Conservation (phyloP, 2,888 invertebrate genomes). For the Syrista parreyssii region DNA sequence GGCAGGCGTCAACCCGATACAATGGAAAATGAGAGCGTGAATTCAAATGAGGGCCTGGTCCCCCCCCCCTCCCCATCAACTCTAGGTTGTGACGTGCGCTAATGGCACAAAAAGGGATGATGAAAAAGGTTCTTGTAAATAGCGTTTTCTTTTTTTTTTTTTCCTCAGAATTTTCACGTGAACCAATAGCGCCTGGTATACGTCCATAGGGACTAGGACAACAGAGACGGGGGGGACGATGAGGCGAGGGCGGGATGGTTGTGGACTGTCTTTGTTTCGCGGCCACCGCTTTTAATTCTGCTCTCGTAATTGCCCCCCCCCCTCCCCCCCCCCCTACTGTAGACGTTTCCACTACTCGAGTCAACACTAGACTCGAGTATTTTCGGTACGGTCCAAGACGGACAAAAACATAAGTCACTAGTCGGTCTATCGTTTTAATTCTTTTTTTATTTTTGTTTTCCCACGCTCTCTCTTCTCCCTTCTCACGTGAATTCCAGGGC, state of each 20-base stretch:
- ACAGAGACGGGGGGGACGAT: background rate
- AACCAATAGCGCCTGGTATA: background rate
- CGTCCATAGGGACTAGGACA: background rate
- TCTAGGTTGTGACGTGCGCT: background rate
- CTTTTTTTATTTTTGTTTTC: no score
- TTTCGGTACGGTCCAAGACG: background rate
- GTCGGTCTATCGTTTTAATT: background rate
- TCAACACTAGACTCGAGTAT: background rate
- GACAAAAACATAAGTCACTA: background rate
- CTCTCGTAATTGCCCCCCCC: background rate
- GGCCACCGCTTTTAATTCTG: background rate
- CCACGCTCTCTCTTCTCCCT: no score
- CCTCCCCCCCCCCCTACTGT: background rate
- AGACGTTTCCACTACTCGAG: background rate
- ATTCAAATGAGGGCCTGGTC: background rate
- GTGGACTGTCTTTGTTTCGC: background rate
- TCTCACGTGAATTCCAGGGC: background rate
- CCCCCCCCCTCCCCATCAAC: background rate
- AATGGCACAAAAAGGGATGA: background rate
- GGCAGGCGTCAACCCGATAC: background rate
- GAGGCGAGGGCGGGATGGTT: background rate
- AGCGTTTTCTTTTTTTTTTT: background rate
- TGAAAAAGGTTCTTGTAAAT: background rate
- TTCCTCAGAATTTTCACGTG: background rate
- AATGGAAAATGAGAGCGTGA: background rate